Evolutionary conservation across 2,888 invertebrate species (phyloP), one percentile per base, ranked within the genome.

Genomic region (Cheilosia variabilis): DNA sequence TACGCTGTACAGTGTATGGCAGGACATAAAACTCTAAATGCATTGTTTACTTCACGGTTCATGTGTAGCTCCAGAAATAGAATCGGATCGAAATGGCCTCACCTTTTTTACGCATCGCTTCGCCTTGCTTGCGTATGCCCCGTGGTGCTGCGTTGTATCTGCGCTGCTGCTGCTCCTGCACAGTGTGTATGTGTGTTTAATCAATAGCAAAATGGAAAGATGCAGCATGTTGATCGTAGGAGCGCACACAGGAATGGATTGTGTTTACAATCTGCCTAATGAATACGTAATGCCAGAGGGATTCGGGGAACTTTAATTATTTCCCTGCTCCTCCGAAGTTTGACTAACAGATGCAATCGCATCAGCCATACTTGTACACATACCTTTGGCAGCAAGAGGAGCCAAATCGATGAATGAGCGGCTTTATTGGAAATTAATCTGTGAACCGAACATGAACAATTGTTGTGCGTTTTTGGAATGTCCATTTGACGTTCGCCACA

Each of bases 11-110:
- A n/a, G 24, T 34, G 27, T 55, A 43, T 66, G 55, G 43, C 41
- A 72, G 62, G 57, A 45, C 63, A 73, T 73, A 69, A 58, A 79
- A 79, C 73, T 84, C 19, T 34, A 41, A 71, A 84, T 65, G 84
- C 75, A 80, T 71, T 84, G 84, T 84, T 84, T 84, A 84, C 84
- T 80, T 80, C 80, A 84, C 75, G 75, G 84, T 84, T 84, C 75
- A 71, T 13, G 13, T 37, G 13, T 84, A 75, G 75, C 66, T 80
- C 71, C 75, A 71, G 80, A 84, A 84, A 84, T 84, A 84, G 84
- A 84, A 75, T 75, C 58, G 69, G 43, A 80, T 76, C 58, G 80
- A 55, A 75, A 75, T 60, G 58, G 75, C 73, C 69, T 84, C 83
- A 79, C 83, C 79, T 79, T 84, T 66, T 83, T 83, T 84, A 55